phyloP scores from a whole-genome alignment of 2,888 invertebrate genomes.

The Heteromurus nitidus region DNA sequence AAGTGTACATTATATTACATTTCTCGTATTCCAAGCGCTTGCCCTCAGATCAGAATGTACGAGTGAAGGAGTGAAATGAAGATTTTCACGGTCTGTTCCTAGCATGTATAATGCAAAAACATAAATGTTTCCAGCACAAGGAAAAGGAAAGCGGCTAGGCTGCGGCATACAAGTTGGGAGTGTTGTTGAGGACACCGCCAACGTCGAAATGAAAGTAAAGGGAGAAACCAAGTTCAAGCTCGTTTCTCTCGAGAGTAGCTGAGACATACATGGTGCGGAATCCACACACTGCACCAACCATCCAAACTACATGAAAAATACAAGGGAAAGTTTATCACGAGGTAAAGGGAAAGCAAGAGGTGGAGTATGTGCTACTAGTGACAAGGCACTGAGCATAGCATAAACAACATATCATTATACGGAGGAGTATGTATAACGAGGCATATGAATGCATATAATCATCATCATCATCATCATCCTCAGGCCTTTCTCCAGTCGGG shows the following conservation, averaged over 20 bases:
- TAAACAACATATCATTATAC: background rate
- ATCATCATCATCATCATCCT: slow-evolving; percentile 22
- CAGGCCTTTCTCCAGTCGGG: slow-evolving; percentile 44
- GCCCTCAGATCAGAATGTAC: too few relatives aligned
- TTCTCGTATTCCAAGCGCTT: too few relatives aligned
- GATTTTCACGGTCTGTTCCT: too few relatives aligned
- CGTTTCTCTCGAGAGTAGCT: too few relatives aligned
- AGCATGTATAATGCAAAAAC: too few relatives aligned
- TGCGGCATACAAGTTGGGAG: too few relatives aligned
- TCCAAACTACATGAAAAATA: slow-evolving; percentile 3
- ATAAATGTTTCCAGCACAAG: background rate
- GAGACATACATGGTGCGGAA: too few relatives aligned
- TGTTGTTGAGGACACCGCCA: too few relatives aligned
- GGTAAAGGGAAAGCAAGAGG: slow-evolving; percentile 19
- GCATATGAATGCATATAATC: background rate
- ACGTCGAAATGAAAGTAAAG: background rate
- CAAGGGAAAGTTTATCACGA: too few relatives aligned
- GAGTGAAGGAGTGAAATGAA: too few relatives aligned
- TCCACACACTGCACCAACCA: slow-evolving; percentile 12
- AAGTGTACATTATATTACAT: too few relatives aligned
- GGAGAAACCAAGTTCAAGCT: background rate
- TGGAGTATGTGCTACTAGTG: slow-evolving; percentile 1
- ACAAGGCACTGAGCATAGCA: too few relatives aligned
- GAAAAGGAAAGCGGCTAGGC: background rate
- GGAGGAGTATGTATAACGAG: background rate